phyloP scores from a whole-genome alignment of 2,888 invertebrate species.

The Caenorhabditis imperialis region DNA sequence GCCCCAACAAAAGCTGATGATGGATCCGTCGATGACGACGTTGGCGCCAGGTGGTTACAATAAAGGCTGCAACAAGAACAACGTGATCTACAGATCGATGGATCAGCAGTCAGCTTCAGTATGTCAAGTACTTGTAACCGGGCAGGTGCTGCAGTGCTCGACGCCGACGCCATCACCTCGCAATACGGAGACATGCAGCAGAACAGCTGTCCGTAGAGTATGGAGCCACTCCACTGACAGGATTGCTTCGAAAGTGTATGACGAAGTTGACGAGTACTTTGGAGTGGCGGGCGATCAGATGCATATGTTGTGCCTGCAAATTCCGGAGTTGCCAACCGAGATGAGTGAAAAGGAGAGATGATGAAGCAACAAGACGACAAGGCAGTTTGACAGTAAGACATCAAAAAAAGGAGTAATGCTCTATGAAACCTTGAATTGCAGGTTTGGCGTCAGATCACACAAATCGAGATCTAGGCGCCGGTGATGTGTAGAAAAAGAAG shows the following conservation, averaged over 20 bases:
- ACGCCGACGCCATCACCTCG: constrained; percentile 32
- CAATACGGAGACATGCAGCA: constrained; percentile 1
- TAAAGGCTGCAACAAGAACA: constrained; percentile 8
- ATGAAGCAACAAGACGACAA: no score
- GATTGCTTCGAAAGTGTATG: constrained; percentile 12
- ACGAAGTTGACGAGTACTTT: background rate
- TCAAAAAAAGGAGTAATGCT: no score
- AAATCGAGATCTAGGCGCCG: no score
- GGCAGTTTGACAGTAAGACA: no score
- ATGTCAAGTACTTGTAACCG: constrained; percentile 19
- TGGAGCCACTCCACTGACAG: constrained; percentile 19
- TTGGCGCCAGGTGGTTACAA: constrained; percentile 30
- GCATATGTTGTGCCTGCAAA: background rate
- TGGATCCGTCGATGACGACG: constrained; percentile 39
- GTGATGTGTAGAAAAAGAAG: no score
- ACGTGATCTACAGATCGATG: constrained; percentile 12
- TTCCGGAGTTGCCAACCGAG: constrained; percentile 1
- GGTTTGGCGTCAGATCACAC: no score
- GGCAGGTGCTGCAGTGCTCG: constrained; percentile 18
- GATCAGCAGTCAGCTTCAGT: constrained; percentile 38
- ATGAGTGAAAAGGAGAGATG: constrained; percentile 12
- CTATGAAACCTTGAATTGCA: no score
- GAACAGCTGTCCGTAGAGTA: constrained; percentile 11
- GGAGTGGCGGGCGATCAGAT: background rate
- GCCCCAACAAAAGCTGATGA: constrained; percentile 19